Percentiles rank a stretch among this genome's conserved stretches.
Conservation (phyloP, 2,113 vertebrate species). For the Lynx canadensis region DNA sequence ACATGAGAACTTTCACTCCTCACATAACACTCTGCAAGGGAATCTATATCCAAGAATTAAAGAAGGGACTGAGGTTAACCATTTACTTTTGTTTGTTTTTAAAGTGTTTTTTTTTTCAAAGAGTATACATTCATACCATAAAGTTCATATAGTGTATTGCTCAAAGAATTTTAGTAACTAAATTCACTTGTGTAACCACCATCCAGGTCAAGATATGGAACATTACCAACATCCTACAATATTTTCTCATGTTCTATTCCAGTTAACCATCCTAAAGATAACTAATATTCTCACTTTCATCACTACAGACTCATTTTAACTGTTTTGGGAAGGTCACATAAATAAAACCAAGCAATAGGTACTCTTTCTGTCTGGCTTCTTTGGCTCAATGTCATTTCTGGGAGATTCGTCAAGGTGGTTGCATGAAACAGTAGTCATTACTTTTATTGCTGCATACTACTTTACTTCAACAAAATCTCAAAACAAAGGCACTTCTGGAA, state of each 20-base stretch:
- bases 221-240: background rate
- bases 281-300: background rate
- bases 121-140: slow-evolving; percentile 1
- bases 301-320: background rate
- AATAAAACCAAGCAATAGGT: background rate
- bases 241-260: background rate
- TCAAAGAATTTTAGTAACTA: slow-evolving; percentile 27
- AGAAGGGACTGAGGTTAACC: background rate
- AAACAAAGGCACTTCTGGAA: slow-evolving; percentile 25
- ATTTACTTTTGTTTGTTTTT: background rate
- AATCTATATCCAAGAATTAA: slow-evolving; percentile 41
- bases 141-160: slow-evolving; percentile 18
- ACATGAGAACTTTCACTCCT: background rate
- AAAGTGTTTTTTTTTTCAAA: background rate
- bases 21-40: slow-evolving; percentile 24
- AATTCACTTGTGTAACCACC: background rate
- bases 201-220: background rate
- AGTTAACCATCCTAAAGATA: background rate
- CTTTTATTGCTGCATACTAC: background rate
- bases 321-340: background rate
- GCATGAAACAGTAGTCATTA: background rate
- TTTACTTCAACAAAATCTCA: background rate
- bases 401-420: background rate
- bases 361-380: background rate
- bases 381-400: slow-evolving; percentile 5